Conservation (phyloP, 1,140 invertebrate genomes). For the Macrotrachela quadricornifera region DNA sequence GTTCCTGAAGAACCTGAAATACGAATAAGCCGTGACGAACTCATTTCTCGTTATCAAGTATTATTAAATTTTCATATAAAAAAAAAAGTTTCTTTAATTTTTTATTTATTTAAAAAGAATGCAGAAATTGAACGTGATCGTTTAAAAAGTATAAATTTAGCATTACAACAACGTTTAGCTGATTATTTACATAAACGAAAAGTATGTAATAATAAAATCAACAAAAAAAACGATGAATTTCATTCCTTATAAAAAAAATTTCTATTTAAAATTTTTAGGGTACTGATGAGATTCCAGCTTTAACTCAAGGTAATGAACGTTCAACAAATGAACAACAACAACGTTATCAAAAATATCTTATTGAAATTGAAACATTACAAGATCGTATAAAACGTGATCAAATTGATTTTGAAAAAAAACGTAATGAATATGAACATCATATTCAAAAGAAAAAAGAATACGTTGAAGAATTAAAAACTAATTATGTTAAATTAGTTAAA, state of each 20-base stretch:
- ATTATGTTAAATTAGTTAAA: conserved; percentile 25
- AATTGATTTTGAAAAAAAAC: conserved; percentile 16
- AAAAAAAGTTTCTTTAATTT: neutral
- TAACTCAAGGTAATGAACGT: neutral
- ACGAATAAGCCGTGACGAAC: conserved; percentile 19
- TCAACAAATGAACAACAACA: neutral
- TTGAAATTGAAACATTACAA: conserved; percentile 21
- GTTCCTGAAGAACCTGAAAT: conserved; percentile 9
- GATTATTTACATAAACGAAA: conserved; percentile 30
- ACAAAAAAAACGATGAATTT: too few relatives aligned
- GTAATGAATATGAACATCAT: conserved; percentile 18
- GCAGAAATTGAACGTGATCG: conserved; percentile 19
- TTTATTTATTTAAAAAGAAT: conserved; percentile 11
- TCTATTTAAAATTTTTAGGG: conserved; percentile 29
- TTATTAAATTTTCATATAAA: conserved; percentile 7
- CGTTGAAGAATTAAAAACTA: conserved; percentile 19
- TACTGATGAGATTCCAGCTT: conserved; percentile 12
- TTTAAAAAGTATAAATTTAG: conserved; percentile 21
- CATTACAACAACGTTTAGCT: conserved; percentile 24
- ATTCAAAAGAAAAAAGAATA: conserved; percentile 20
- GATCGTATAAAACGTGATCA: conserved; percentile 15
- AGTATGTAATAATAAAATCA: conserved; percentile 15
- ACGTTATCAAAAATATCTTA: conserved; percentile 4
- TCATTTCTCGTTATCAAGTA: conserved; percentile 25
- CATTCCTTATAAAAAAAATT: conserved; percentile 25